Percentiles rank a stretch among this genome's conserved stretches.
These are phyloP conservation scores for Altica lythri DNA, from an alignment of 2,888 invertebrate genomes.

Conservation along the genomic window DNA sequence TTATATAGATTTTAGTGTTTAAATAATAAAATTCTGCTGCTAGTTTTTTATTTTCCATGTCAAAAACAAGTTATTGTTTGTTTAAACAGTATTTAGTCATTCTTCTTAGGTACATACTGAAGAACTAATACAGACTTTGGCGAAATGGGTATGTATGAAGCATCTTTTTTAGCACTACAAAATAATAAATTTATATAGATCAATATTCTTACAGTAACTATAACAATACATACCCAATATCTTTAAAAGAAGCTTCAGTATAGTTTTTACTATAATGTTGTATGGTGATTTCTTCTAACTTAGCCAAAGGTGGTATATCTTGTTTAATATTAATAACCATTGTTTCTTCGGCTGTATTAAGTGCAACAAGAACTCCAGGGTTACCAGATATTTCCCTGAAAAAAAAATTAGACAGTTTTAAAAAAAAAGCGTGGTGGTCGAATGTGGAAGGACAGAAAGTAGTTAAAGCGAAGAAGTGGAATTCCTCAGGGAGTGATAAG, in stretches of 20 bases:
- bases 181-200: constrained; percentile 26
- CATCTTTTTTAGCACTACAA: constrained; percentile 64
- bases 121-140: constrained; percentile 68
- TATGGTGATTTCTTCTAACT: constrained; percentile 68
- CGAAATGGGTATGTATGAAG: constrained; percentile 64
- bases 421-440: too few relatives aligned
- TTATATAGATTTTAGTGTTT: too few relatives aligned
- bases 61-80: background rate
- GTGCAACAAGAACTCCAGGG: constrained; percentile 75
- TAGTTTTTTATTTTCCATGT: too few relatives aligned
- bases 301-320: constrained; percentile 52
- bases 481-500: too few relatives aligned
- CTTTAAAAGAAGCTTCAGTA: constrained; percentile 52
- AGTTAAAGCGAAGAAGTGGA: too few relatives aligned
- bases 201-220: too few relatives aligned
- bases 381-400: constrained; percentile 73
- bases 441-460: too few relatives aligned
- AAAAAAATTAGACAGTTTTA: too few relatives aligned
- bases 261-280: constrained; percentile 63
- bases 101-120: constrained; percentile 68
- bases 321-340: constrained; percentile 60
- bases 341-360: constrained; percentile 64
- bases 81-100: constrained; percentile 33
- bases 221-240: constrained; percentile 59
- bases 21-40: too few relatives aligned